phyloP scores from a whole-genome alignment of 23 tunicate genomes.

The Phallusia fumigata region DNA sequence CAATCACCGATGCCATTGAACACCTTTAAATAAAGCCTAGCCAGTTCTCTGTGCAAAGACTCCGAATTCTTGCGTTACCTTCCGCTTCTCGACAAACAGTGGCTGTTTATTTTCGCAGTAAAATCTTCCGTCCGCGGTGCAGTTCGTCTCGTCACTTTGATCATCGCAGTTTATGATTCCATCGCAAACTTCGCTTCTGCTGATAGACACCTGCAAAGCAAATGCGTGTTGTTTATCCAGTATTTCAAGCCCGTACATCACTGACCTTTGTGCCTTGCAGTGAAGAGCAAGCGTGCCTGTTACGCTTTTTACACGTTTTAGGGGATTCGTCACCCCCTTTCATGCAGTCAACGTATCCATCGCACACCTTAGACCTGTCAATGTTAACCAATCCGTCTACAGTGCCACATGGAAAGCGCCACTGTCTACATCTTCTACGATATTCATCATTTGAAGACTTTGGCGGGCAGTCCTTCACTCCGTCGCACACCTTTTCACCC shows the following conservation, averaged over 20 bases:
- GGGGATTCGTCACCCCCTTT: slow-evolving; percentile 20
- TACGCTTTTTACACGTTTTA: slow-evolving; percentile 6
- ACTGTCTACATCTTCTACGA: no score
- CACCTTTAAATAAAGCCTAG: slow-evolving; percentile 2
- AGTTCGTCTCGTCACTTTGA: slow-evolving; percentile 25
- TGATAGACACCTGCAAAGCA: slow-evolving; percentile 27
- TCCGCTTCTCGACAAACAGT: slow-evolving; percentile 2
- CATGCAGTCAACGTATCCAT: slow-evolving; percentile 27
- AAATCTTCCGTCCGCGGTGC: slow-evolving; percentile 22
- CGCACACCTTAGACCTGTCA: slow-evolving; percentile 14
- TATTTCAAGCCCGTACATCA: no score
- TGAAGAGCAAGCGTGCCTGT: slow-evolving; percentile 23
- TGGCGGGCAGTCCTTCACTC: no score
- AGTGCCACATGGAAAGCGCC: background rate
- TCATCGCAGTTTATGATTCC: slow-evolving; percentile 27
- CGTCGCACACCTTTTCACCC: no score
- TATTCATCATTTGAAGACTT: no score
- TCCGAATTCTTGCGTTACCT: no score
- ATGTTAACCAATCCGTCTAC: background rate
- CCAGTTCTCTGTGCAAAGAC: no score
- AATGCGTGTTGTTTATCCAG: no score
- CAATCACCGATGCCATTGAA: slow-evolving; percentile 38
- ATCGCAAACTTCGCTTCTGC: slow-evolving; percentile 27
- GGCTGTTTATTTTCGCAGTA: slow-evolving; percentile 14
- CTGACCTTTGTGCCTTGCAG: slow-evolving; percentile 35